Conservation (phyloP, 2,797 vertebrate genomes). For the Diceros bicornis region DNA sequence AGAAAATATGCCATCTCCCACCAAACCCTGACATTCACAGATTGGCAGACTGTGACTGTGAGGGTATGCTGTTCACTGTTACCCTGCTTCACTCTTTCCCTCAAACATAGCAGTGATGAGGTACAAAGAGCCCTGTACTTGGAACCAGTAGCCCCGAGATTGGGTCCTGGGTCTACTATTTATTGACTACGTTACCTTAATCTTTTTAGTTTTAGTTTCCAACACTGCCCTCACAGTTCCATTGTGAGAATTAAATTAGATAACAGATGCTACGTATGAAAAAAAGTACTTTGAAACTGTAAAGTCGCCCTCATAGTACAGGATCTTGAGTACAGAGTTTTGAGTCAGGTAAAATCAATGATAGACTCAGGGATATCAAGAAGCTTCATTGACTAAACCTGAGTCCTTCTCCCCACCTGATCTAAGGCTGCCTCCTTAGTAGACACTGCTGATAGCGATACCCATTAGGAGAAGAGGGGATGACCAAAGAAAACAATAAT, state of each 20-base stretch:
- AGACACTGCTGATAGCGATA: background rate
- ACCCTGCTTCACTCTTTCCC: background rate
- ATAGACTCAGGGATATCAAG: background rate
- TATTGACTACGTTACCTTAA: background rate
- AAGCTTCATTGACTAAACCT: background rate
- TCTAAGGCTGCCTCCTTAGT: background rate
- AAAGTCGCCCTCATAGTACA: background rate
- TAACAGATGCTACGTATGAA: background rate
- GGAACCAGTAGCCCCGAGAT: background rate
- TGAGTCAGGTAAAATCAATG: background rate
- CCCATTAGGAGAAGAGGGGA: background rate
- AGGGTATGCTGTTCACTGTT: background rate
- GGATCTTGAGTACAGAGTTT: background rate
- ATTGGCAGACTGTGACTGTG: background rate
- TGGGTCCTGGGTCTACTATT: background rate
- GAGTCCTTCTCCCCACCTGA: background rate
- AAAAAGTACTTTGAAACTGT: background rate
- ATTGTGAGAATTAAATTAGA: slow-evolving; percentile 10
- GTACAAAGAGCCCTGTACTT: background rate
- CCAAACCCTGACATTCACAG: background rate
- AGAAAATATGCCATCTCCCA: background rate
- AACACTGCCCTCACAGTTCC: background rate
- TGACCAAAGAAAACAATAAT: background rate
- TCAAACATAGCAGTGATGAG: background rate
- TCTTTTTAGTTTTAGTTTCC: background rate